Evolutionary conservation across 2,888 invertebrate genomes (phyloP), one percentile per base, ranked within the genome.

Genomic region (Octonoba sinensis): DNA sequence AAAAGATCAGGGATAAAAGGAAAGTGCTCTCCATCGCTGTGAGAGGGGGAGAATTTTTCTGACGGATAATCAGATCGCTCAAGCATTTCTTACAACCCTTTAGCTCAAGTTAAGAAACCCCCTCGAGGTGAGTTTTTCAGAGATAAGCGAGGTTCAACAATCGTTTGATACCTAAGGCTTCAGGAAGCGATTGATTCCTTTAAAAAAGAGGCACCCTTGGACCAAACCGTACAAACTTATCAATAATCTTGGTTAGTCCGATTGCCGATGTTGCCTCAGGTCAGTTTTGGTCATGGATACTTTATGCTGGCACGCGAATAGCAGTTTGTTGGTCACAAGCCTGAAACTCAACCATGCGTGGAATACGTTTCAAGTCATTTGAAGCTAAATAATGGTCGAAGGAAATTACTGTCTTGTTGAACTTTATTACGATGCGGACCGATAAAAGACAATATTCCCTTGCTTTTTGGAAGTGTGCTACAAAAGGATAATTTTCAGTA

Each of bases 81-180:
- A 81, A 81, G 69, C 79, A 73, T 69, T 81, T 81, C 73, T 81
- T 81, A 62, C 74, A 81, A 81, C 79, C 73, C 79, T 81, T 79
- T 74, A 24, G 72, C 70, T 47, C 49, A 51, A 64, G 70, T 62
- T 62, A 62, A 71, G 66, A 20, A 36, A 12, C 22, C 62, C 71
- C 44, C 18, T 20, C 36, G 65, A 66, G 65, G 74, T 44, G n/a
- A 22, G 51, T 67, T 54, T 54, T 54, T 49, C 62, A 46, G 27
- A 66, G 72, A 79, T 59, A 65, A 70, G 46, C 60, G 64, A 71
- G 62, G 79, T 81, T 81, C 79, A 81, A 73, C 79, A 81, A 44
- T 69, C 79, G 79, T 47, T 69, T 69, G 69, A 56, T 69, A 73
- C 73, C 62, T 60, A n/a, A 47, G 65, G 59, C 49, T 57, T 47